phyloP scores from a whole-genome alignment of 2,797 vertebrate species.

The Capromys pilorides region DNA sequence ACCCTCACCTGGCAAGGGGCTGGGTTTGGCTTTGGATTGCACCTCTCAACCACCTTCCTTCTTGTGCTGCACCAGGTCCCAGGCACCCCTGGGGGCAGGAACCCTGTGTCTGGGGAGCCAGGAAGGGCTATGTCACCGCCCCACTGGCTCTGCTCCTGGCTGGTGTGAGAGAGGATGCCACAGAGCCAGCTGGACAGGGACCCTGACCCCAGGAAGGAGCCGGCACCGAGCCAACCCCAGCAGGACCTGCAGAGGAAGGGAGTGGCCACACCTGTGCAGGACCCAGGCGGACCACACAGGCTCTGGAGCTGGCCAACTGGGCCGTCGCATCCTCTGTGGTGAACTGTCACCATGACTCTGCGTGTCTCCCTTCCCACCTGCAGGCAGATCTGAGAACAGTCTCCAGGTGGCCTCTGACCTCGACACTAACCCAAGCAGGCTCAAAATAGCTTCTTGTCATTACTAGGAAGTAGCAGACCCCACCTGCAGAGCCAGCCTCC shows the following conservation, averaged over 20 bases:
- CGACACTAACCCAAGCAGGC: not conserved
- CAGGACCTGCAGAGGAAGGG: not conserved
- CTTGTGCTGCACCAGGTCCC: too few species aligned
- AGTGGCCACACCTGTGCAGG: not conserved
- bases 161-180: not conserved
- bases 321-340: not conserved
- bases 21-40: not conserved
- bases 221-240: not conserved
- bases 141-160: not conserved
- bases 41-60: not conserved
- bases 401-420: not conserved
- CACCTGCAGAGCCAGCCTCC: not conserved
- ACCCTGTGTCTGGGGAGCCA: not conserved
- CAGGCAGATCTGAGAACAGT: not conserved
- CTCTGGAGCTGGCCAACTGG: not conserved
- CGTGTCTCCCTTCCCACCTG: not conserved
- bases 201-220: not conserved
- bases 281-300: not conserved
- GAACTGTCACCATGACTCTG: not conserved
- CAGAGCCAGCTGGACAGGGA: not conserved
- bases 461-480: not conserved
- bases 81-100: not conserved
- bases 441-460: not conserved
- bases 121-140: not conserved
- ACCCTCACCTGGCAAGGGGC: too few species aligned